These are phyloP conservation scores for Drosophila mercatorum DNA, from an alignment of 2,888 invertebrate species.

Conservation along the genomic window DNA sequence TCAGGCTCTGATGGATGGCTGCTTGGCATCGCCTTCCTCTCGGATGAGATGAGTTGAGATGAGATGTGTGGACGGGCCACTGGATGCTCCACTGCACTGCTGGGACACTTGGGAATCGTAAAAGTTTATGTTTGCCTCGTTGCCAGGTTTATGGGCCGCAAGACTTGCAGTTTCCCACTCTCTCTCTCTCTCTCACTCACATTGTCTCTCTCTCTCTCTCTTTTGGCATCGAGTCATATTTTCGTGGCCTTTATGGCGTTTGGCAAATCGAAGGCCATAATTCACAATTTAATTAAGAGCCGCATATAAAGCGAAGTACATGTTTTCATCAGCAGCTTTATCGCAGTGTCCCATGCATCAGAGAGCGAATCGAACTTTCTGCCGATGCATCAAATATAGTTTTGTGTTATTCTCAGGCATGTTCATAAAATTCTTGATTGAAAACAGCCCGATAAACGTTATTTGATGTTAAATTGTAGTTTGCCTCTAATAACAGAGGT, in stretches of 20 bases:
- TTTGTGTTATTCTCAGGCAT: background rate
- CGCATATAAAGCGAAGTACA: slow-evolving; percentile 59
- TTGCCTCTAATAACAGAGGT: slow-evolving; percentile 5
- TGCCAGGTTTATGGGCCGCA: slow-evolving; percentile 65
- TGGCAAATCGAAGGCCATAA: slow-evolving; percentile 77
- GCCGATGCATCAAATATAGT: slow-evolving; percentile 50
- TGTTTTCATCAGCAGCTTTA: slow-evolving; percentile 41
- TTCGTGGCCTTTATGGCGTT: slow-evolving; percentile 77
- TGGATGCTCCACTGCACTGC: slow-evolving; percentile 20
- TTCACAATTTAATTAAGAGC: slow-evolving; percentile 82
- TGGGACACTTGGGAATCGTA: slow-evolving; percentile 56
- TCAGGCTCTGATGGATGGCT: slow-evolving; percentile 46
- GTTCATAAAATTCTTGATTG: slow-evolving; percentile 5
- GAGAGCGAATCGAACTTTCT: slow-evolving; percentile 3
- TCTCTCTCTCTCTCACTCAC: background rate
- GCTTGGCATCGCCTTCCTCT: background rate
- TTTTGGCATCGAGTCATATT: slow-evolving; percentile 64
- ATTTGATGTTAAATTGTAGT: background rate
- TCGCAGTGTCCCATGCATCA: slow-evolving; percentile 21
- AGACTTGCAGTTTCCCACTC: slow-evolving; percentile 42
- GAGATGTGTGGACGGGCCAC: slow-evolving; percentile 18
- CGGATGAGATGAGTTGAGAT: slow-evolving; percentile 9
- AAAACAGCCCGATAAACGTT: slow-evolving; percentile 8
- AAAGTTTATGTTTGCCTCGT: slow-evolving; percentile 72
- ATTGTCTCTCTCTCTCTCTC: background rate